A percentile compares a stretch with the other conserved stretches of the same genome.
Conservation (phyloP, 2,113 vertebrate genomes). For the Illadopsis cleaveri region DNA sequence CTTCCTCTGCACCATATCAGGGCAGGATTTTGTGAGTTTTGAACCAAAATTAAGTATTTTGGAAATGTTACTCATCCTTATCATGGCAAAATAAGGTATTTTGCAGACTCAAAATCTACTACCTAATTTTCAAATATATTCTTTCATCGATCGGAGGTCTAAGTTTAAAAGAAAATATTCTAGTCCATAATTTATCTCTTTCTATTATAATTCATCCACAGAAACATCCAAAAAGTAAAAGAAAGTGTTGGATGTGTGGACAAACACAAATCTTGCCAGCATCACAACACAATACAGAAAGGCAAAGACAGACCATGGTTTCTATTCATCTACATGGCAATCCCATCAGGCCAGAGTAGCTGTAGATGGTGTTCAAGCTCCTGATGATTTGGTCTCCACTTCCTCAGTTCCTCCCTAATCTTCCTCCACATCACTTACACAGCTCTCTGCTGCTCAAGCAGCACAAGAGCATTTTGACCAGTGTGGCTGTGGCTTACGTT, state of each 20-base stretch:
- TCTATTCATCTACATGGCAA: not conserved
- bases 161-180: not conserved
- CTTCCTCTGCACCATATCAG: not conserved
- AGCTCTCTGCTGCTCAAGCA: rapidly evolving
- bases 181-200: not conserved
- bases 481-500: not conserved
- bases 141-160: not conserved
- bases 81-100: not conserved
- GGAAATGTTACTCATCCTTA: rapidly evolving
- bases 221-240: not conserved
- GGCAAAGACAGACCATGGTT: not conserved
- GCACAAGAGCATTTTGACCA: not conserved
- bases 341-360: not conserved
- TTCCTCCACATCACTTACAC: not conserved
- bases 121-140: not conserved
- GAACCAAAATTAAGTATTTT: not conserved
- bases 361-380: not conserved
- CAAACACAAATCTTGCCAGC: not conserved
- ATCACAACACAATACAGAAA: not conserved
- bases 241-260: not conserved
- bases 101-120: not conserved
- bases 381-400: not conserved
- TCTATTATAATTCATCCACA: not conserved
- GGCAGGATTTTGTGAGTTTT: not conserved
- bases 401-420: not conserved